Percentiles rank a stretch among this genome's conserved stretches.
These are phyloP conservation scores for Phymastichus coffea DNA, from an alignment of 1,140 invertebrate species.

Conservation along the genomic window DNA sequence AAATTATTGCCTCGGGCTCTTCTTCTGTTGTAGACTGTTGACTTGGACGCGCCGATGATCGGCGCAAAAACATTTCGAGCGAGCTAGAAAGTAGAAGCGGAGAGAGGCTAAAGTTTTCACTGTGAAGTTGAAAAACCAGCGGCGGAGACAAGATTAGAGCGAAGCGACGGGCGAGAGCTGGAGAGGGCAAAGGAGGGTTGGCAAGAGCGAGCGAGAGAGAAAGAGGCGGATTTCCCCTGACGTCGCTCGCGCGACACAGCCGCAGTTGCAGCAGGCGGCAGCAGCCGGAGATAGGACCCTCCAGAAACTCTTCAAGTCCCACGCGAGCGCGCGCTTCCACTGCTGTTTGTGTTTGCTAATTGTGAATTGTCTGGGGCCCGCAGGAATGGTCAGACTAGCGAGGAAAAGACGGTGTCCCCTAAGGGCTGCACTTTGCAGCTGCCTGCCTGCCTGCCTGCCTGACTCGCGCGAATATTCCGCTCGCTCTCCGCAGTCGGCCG, in stretches of 20 bases:
- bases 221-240: slow-evolving; percentile 26
- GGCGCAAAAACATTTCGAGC: no score
- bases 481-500: no score
- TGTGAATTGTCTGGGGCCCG: slow-evolving; percentile 53
- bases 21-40: no score
- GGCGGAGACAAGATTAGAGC: background rate
- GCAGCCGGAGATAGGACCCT: background rate
- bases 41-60: no score
- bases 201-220: background rate
- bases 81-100: no score
- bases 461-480: no score
- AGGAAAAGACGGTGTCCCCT: slow-evolving; percentile 45
- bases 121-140: no score
- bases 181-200: background rate
- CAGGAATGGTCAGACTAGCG: slow-evolving; percentile 50
- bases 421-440: no score
- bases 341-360: slow-evolving; percentile 58
- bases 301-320: background rate
- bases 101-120: background rate
- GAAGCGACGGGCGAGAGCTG: background rate
- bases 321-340: no score
- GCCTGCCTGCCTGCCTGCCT: no score
- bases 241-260: slow-evolving; percentile 41
- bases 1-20: no score
- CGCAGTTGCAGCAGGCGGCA: no score